Conservation (phyloP, 2,888 invertebrate species). For the Acrobasis consociella region DNA sequence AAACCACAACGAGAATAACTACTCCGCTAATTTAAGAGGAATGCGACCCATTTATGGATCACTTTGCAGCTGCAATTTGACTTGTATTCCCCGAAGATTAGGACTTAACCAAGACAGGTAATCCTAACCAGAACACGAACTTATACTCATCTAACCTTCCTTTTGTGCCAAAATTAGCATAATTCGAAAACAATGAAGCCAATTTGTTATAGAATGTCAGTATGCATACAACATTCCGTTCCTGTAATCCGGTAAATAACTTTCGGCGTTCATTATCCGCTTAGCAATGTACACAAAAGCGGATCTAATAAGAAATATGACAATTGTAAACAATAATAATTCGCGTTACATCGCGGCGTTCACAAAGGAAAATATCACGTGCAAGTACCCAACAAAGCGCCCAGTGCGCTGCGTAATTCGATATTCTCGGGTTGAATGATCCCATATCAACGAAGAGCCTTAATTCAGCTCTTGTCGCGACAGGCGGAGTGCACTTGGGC, state of each 20-base stretch:
- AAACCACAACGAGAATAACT: conserved; percentile 11
- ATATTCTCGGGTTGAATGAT: conserved; percentile 80
- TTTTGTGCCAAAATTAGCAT: conserved; percentile 22
- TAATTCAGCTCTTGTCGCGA: conserved; percentile 77
- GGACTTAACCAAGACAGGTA: conserved; percentile 22
- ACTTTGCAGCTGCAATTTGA: conserved; percentile 35
- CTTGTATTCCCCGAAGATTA: conserved; percentile 35
- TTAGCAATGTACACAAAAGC: conserved; percentile 3
- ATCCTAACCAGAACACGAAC: conserved; percentile 22
- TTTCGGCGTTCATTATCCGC: not conserved
- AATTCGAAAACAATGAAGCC: conserved; percentile 8
- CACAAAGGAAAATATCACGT: conserved; percentile 75
- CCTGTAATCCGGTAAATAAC: not conserved
- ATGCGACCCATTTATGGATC: conserved; percentile 35
- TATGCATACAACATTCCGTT: not conserved
- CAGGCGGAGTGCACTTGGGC: conserved; percentile 78
- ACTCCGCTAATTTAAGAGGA: conserved; percentile 31
- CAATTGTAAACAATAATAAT: conserved; percentile 28
- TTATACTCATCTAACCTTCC: conserved; percentile 23
- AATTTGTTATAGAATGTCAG: conserved; percentile 4
- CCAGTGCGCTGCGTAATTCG: conserved; percentile 77
- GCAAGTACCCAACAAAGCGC: conserved; percentile 77
- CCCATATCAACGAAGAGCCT: conserved; percentile 80
- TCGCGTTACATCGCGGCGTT: conserved; percentile 25
- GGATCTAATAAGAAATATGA: conserved; percentile 6